Evolutionary conservation across 2,888 invertebrate species (phyloP), one percentile per base, ranked within the genome.

Genomic region (Diabrotica balteata): DNA sequence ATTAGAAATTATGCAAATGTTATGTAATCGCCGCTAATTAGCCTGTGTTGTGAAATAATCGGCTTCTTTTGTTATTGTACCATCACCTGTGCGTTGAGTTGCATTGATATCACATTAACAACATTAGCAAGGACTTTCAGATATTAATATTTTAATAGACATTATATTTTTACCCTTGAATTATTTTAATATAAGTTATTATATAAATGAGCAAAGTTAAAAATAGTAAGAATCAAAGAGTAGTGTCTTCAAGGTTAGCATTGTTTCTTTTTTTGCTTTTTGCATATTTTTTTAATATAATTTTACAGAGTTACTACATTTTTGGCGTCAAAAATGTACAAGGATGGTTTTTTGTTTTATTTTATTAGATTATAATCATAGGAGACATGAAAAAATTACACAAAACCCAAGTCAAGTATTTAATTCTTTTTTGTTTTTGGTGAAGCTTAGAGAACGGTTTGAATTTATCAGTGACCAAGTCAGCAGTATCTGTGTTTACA

Each of bases 141-240:
- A 45, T 45, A 47, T 47, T 47, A 47, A 47, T 47, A 10, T 7
- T 47, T 9, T 47, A 47, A 47, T 47, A 47, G 10, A 10, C 47
- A 10, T 9, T 47, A 10, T 55, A 43, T 11, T 42, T 2, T 57
- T 57, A 57, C 55, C 55, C 55, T 57, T 57, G 55, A 57, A 47
- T 47, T 47, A 47, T 47, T 9, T 32, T 32, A 32, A 32, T 32
- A 32, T 32, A 32, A 32, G 8, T 3, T 47, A 47, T 9, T 47
- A 47, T 47, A 10, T 47, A 47, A 10, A 47, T 47, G 8, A 47
- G 47, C 47, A 47, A 47, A 1, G 10, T 9, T 47, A 47, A 47
- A 47, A 47, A 47, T 47, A 8, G 47, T 47, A 47, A 10, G 10
- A 47, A 47, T 47, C 10, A 47, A 3, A 47, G 47, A 10, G 4